phyloP scores from a whole-genome alignment of 2,113 vertebrate genomes.

The Mesembrinibis cayennensis region DNA sequence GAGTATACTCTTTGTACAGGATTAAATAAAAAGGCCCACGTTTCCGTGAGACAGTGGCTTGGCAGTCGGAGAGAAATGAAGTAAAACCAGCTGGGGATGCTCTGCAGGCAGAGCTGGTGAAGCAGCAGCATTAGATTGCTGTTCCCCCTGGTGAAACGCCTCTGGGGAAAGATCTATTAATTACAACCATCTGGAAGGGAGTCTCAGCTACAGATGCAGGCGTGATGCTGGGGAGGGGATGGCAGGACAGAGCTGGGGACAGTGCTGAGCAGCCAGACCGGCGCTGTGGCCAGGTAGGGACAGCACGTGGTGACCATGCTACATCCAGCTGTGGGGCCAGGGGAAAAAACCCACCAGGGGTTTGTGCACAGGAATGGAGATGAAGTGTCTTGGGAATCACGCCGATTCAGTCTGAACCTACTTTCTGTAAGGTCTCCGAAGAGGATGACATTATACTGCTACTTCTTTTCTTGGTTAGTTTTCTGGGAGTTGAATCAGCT shows the following conservation, averaged over 20 bases:
- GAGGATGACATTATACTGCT: neutral
- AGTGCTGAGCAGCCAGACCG: neutral
- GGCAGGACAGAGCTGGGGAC: neutral
- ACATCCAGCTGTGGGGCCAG: neutral
- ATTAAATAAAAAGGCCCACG: neutral
- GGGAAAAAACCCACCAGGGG: neutral
- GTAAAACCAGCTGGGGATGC: rapidly evolving
- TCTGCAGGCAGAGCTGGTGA: neutral
- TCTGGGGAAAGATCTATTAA: neutral
- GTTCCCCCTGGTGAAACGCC: neutral
- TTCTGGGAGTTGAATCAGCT: neutral
- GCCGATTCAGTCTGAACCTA: neutral
- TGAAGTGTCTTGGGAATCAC: neutral
- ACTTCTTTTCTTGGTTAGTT: neutral
- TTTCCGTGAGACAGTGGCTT: neutral
- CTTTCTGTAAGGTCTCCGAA: neutral
- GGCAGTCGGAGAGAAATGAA: neutral
- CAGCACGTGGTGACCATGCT: neutral
- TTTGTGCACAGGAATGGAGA: neutral
- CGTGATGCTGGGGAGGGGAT: rapidly evolving
- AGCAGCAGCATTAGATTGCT: neutral
- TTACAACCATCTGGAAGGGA: neutral
- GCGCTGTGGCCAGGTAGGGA: neutral
- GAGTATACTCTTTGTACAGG: neutral
- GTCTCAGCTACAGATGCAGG: neutral